Evolutionary conservation across 2,888 invertebrate species (phyloP), one percentile per base, ranked within the genome.

Genomic region (Drosophila kanekoi): DNA sequence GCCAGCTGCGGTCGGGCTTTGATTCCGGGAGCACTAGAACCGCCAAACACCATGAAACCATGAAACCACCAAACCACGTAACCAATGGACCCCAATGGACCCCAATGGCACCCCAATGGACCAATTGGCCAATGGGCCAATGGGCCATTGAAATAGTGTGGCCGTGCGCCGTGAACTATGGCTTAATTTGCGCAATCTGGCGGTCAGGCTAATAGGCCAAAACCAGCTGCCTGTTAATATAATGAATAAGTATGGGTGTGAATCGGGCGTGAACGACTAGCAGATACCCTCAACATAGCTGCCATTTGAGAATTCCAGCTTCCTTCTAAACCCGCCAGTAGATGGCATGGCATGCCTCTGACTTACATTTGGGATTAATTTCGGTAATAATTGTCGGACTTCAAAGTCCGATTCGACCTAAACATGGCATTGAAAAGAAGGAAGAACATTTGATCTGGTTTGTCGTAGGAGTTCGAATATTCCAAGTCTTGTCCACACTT

Each of bases 121-220:
- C 18, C 18, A n/a, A n/a, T n/a, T n/a, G n/a, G n/a, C 23, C 9
- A 23, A 23, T 23, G 1, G 16, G n/a, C 38, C 28, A 44, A n/a
- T 60, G 48, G n/a, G 20, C 40, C 20, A 44, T 9, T 60, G 48
- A 13, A 14, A 14, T 16, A 18, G 16, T 43, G 13, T 20, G 18
- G 43, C 6, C 13, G 13, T 37, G 23, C 13, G 28, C 47, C 43
- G 63, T 57, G 77, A 48, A 54, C 49, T 52, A 41, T 61, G 54
- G 70, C 43, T 60, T 63, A 64, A 79, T 83, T 66, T 77, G 28
- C 49, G 16, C 40, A 60, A 60, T 38, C 37, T 18, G 28, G 32
- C 51, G 58, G 57, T 13, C 20, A 35, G 53, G 20, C 13, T 44
- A 44, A 53, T 51, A 20, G 49, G 67, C 62, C 57, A 62, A 45